Evolutionary conservation across 2,888 invertebrate species (phyloP), one percentile per base, ranked within the genome.

Genomic region (Halictus ligatus): DNA sequence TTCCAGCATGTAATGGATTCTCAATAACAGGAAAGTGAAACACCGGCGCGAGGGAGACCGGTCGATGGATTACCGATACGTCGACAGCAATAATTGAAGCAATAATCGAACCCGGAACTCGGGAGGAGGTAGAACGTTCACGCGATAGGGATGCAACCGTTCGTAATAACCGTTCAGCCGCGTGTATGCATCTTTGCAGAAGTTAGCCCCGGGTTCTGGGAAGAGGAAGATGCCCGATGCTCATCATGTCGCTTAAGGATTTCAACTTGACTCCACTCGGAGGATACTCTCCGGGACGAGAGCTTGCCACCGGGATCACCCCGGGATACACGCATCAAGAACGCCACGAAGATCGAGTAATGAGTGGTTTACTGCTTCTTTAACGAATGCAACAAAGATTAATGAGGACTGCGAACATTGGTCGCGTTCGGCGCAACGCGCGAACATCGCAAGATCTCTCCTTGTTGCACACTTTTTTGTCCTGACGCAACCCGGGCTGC

Each of bases 51-150:
- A 2, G 81, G 73, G 48, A 71, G 48, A 71, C 5, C 43, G 18
- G 75, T 29, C 64, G 43, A 35, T 35, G 15, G 25, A 58, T 77
- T n/a, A 25, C 25, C 29, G 46, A 58, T 75, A 46, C 25, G 72
- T 77, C 82, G 84, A 84, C 77, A 81, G 85, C 54, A 54, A 54
- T 54, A n/a, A 54, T 86, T 87, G 87, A 88, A 88, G 81, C 88
- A 89, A 91, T 92, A 91, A 91, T 91, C 92, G 89, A 87, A 92
- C 91, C 92, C 90, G 91, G 91, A 90, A 91, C 67, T 90, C 85
- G 78, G 73, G 84, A 74, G 54, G 72, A 80, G 72, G 75, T 58
- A 80, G 81, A 75, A 29, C 35, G 35, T 43, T 58, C 80, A 75
- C 75, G 89, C 89, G 82, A 88, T 72, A 75, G 60, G 67, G 64